These are phyloP conservation scores for Setophaga petechia DNA, from an alignment of 2,113 vertebrate genomes.

Conservation along the genomic window DNA sequence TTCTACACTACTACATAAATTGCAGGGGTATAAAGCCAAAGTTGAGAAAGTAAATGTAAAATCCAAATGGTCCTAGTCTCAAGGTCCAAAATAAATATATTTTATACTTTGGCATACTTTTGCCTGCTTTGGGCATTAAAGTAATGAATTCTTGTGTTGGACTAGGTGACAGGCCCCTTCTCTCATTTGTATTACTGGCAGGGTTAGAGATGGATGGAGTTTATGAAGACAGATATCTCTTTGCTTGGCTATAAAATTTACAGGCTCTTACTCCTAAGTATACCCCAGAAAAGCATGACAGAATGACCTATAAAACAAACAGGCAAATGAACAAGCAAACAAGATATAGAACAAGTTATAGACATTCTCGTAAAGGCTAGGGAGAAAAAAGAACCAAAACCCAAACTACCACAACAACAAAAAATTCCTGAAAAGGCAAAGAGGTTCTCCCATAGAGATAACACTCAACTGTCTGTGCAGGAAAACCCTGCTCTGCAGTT, in stretches of 20 bases:
- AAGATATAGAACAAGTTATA: neutral
- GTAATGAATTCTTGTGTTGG: neutral
- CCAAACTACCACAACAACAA: neutral
- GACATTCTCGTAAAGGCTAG: neutral
- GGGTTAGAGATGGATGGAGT: neutral
- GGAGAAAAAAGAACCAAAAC: neutral
- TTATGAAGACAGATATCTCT: neutral
- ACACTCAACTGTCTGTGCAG: neutral
- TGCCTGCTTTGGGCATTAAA: neutral
- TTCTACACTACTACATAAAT: neutral
- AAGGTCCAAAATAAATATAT: neutral
- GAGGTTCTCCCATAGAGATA: neutral
- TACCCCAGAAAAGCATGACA: neutral
- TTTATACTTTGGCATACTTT: neutral
- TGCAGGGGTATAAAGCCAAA: neutral
- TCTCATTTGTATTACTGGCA: neutral
- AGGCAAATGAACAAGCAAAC: neutral
- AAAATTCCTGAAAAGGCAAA: neutral
- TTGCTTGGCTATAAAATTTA: neutral
- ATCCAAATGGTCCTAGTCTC: neutral
- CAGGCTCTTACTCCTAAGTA: neutral
- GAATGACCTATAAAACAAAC: neutral
- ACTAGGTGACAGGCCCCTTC: neutral
- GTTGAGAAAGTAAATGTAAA: neutral
- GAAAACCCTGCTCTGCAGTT: neutral